Evolutionary conservation across 2,888 invertebrate species (phyloP).

Genomic region (Lissonota sp.): DNA sequence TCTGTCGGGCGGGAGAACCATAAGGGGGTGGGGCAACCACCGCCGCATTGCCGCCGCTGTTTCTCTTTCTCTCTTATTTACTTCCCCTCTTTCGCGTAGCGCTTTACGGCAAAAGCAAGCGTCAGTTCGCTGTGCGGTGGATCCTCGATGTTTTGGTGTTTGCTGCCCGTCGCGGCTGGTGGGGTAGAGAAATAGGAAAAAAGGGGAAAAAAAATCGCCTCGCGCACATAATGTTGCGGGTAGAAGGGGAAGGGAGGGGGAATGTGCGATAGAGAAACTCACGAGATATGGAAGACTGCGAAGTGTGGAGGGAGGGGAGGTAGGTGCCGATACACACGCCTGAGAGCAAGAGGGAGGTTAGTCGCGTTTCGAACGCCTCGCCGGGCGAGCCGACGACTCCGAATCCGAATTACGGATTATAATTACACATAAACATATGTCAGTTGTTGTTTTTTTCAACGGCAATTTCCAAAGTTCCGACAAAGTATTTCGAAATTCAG

Average conservation of each 20-base stretch:
- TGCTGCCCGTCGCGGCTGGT: constrained; percentile 27
- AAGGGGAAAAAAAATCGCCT: neutral
- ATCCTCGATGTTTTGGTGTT: constrained; percentile 36
- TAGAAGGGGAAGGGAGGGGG: neutral
- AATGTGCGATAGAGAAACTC: neutral
- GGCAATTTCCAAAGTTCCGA: neutral
- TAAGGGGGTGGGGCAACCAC: constrained; percentile 69
- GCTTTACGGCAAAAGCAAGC: constrained; percentile 50
- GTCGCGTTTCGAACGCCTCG: constrained; percentile 64
- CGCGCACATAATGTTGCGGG: constrained; percentile 15
- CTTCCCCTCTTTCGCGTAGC: constrained; percentile 31
- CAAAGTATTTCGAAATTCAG: neutral
- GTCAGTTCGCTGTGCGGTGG: constrained; percentile 57
- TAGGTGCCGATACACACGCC: neutral
- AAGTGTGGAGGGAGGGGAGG: neutral
- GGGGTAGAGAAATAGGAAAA: neutral
- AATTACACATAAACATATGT: neutral
- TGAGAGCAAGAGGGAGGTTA: constrained; percentile 43
- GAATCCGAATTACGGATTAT: constrained; percentile 17
- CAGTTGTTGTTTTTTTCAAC: constrained; percentile 6
- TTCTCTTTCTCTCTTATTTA: neutral
- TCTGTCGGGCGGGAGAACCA: constrained; percentile 35
- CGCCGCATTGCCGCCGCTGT: constrained; percentile 77
- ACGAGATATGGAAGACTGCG: neutral
- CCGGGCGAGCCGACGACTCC: constrained; percentile 56